Evolutionary conservation across 2,797 vertebrate species (phyloP), one percentile per base, ranked within the genome.

Genomic region (Hippoglossus hippoglossus): DNA sequence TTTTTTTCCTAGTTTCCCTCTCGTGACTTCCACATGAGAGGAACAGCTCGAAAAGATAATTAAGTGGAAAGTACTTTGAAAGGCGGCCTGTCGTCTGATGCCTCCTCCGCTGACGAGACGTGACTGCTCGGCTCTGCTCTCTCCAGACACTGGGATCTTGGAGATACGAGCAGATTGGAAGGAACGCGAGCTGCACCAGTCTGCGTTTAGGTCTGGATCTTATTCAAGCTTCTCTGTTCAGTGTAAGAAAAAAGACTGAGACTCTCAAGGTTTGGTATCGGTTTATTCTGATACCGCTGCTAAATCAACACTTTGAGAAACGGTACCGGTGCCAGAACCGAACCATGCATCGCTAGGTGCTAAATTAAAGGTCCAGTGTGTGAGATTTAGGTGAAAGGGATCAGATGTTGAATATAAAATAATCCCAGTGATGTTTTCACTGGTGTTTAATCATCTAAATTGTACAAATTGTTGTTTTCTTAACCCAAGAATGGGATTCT

Each of bases 11-110:
- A 80, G 75, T 90, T 85, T 73, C 68, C 75, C 54, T 80, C 69
- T 73, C 46, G 58, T 82, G 85, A 84, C 79, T 80, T 85, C 79
- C 76, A 87, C 85, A 90, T 92, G 75, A 93, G 91, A 91, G 83
- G 83, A 64, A 50, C 54, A 57, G 67, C 67, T 82, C 36, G 25
- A 19, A n/a, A n/a, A 75, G 73, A 77, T 90, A 87, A 91, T 85
- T 82, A 84, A 88, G 84, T 89, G 89, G 89, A 89, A 92, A 89
- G 73, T 75, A 61, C 53, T 88, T 74, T 84, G 78, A 83, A 81
- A 83, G 65, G 66, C 52, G 18, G 68, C 70, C 82, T 28, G 62
- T 67, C 72, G 9, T 82, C 77, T 81, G 83, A 86, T 88, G 86
- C 86, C 90, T 82, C 89, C 86, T 86, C 82, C 57, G 57, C 87